Evolutionary conservation across 2,888 invertebrate species (phyloP).

Genomic region (Blomia tropicalis): DNA sequence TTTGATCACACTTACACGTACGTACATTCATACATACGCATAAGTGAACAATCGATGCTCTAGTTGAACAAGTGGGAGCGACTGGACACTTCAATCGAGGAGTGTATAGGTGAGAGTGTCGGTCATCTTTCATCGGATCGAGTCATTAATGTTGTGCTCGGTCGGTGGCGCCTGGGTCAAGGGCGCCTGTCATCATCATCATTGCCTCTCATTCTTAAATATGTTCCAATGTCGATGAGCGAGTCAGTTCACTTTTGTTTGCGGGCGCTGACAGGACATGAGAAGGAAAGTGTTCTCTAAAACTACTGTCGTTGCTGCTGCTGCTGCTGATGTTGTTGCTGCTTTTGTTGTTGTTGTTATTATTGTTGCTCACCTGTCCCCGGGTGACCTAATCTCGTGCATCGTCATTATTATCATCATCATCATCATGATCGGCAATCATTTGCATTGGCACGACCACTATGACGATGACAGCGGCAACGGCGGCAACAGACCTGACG

Average conservation of each 20-base stretch:
- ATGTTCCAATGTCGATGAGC: not conserved
- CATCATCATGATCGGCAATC: not conserved
- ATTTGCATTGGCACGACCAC: constrained; percentile 8
- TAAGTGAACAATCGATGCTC: no score
- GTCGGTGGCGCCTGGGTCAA: constrained; percentile 14
- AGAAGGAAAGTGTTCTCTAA: not conserved
- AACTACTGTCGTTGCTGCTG: no score
- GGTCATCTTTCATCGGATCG: constrained; percentile 15
- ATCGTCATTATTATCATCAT: constrained; percentile 2
- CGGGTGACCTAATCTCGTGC: constrained; percentile 5
- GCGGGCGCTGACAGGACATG: not conserved
- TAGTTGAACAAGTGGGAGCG: no score
- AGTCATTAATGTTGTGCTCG: constrained; percentile 3
- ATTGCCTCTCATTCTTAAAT: not conserved
- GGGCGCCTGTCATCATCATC: constrained; percentile 9
- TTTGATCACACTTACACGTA: no score
- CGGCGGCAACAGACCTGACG: no score
- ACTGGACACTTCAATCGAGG: no score
- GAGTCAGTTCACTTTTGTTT: constrained; percentile 5
- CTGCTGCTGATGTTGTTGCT: no score
- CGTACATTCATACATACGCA: no score
- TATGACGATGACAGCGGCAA: no score
- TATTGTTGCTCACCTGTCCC: constrained; percentile 13
- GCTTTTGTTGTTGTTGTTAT: no score
- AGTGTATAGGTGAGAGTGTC: no score